These are phyloP conservation scores for Euzophera pinguis DNA, from an alignment of 2,888 invertebrate genomes.

Conservation along the genomic window DNA sequence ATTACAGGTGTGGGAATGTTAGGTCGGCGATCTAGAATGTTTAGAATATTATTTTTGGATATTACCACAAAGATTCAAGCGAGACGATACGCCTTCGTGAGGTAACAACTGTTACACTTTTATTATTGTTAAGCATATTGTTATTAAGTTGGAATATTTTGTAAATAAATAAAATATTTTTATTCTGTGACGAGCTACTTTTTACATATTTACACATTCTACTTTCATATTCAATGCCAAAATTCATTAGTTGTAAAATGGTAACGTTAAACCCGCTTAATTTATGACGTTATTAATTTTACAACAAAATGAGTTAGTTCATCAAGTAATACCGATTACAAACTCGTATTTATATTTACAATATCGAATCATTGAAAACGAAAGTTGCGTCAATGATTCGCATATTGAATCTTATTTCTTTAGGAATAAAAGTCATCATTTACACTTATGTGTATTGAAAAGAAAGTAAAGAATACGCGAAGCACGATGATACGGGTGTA, in stretches of 20 bases:
- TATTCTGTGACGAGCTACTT: no score
- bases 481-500: conserved; percentile 9
- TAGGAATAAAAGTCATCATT: conserved; percentile 7
- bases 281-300: neutral
- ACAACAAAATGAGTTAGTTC: neutral
- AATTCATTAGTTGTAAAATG: neutral
- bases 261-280: neutral
- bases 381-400: conserved; percentile 1
- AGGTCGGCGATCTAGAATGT: no score
- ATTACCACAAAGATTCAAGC: no score
- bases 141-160: no score
- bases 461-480: conserved; percentile 14
- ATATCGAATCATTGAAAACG: conserved; percentile 13
- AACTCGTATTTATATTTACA: conserved; percentile 8
- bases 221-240: no score
- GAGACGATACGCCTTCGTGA: no score
- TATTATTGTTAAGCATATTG: no score
- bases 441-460: conserved; percentile 4
- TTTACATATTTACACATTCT: no score
- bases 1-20: neutral
- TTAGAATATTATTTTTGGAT: no score
- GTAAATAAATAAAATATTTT: no score
- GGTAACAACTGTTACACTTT: no score
- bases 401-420: conserved; percentile 3
- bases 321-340: neutral